Conservation (phyloP, 2,888 invertebrate species). For the Cloeon dipterum region DNA sequence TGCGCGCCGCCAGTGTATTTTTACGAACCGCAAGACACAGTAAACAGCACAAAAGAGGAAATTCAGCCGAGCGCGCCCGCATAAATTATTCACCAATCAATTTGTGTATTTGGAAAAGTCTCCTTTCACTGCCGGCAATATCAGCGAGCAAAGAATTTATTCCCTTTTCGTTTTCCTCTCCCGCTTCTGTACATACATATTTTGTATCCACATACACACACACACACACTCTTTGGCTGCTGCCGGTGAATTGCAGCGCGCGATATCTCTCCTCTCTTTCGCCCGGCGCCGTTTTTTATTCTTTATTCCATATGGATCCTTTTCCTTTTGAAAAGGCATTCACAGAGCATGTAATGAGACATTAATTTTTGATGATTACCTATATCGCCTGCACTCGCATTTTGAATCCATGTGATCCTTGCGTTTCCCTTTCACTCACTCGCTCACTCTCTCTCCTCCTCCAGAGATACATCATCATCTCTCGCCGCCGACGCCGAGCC, state of each 20-base stretch:
- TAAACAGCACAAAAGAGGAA: no score
- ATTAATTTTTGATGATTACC: slow-evolving; percentile 1
- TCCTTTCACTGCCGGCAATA: no score
- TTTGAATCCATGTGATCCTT: background rate
- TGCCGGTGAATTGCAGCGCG: no score
- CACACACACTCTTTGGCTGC: background rate
- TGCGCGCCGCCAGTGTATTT: no score
- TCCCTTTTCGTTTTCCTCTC: no score
- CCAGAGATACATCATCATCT: background rate
- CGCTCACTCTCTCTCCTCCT: background rate
- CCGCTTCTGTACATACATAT: no score
- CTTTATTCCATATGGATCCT: background rate
- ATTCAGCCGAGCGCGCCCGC: no score
- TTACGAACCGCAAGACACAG: no score
- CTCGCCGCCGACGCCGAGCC: no score
- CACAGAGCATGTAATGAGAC: slow-evolving; percentile 1
- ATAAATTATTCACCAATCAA: no score
- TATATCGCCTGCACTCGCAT: background rate
- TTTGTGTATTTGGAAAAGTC: no score
- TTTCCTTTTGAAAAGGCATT: slow-evolving; percentile 1
- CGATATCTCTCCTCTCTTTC: background rate
- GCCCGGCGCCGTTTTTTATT: background rate
- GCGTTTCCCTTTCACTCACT: background rate
- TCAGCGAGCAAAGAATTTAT: no score
- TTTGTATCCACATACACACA: background rate